Evolutionary conservation across 2,888 invertebrate genomes (phyloP).

Genomic region (Xestobium rufovillosum): DNA sequence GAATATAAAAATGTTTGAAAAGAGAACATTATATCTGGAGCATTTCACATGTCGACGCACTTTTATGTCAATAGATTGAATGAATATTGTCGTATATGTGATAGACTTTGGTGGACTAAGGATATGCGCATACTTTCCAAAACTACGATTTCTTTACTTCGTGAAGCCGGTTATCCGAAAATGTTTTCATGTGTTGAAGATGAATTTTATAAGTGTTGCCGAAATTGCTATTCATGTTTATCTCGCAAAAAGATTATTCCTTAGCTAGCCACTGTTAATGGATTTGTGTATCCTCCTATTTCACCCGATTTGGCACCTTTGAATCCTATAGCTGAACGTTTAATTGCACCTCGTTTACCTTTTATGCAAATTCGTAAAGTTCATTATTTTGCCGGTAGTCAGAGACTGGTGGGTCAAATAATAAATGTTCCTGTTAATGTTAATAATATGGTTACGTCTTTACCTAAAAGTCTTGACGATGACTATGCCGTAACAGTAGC

Average conservation of each 20-base stretch:
- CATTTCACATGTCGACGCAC: constrained; percentile 5
- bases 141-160: too few relatives aligned
- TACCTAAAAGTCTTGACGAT: constrained; percentile 1
- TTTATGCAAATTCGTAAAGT: constrained; percentile 13
- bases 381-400: constrained; percentile 11
- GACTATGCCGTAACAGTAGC: background rate
- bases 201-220: too few relatives aligned
- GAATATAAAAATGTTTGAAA: too few relatives aligned
- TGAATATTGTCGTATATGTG: constrained; percentile 15
- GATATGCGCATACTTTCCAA: too few relatives aligned
- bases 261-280: too few relatives aligned
- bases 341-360: constrained; percentile 13
- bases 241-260: too few relatives aligned
- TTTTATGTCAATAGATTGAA: constrained; percentile 13
- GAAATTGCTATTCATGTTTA: too few relatives aligned
- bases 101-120: constrained; percentile 14
- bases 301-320: too few relatives aligned
- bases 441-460: constrained; percentile 5
- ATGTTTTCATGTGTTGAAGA: constrained; percentile 5
- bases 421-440: constrained; percentile 6
- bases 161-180: constrained; percentile 11
- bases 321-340: constrained; percentile 11
- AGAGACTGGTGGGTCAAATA: constrained; percentile 1
- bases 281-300: constrained; percentile 13
- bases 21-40: too few relatives aligned